Evolutionary conservation across 2,113 vertebrate genomes (phyloP), one percentile per base, ranked within the genome.

Genomic region (Macroglossus sobrinus): DNA sequence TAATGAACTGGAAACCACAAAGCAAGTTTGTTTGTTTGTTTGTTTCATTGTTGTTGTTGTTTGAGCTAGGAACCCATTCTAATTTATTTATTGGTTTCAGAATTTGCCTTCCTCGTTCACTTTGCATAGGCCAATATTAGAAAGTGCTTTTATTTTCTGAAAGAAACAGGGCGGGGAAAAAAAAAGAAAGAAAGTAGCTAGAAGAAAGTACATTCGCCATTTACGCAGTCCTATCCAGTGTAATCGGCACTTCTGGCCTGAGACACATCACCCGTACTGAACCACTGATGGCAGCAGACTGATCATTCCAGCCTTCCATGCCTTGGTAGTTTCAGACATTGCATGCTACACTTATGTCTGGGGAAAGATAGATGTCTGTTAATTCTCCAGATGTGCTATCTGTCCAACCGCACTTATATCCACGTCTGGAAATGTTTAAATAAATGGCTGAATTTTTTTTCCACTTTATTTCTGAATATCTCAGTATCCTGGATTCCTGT

Each of bases 331-430:
- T 50, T 72, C 95, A 97, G 97, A 97, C 96, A 71, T 61, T 90
- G 95, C 96, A 79, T 3, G 92, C 92, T 90, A 50, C 76, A 85
- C 72, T 96, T 47, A 33, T 16, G 94, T 98, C 96, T 97, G 92
- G 90, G 61, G 93, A 66, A 97, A 97, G 97, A 97, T 95, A 97
- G 95, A 98, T 97, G 97, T 95, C 72, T 14, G 7, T 57, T 90
- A 85, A 95, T 88, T 97, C 92, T 95, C 96, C 97, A 98, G 96
- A 96, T 97, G 97, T 93, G 90, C 93, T 90, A 85, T 95, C 96
- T 92, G 35, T 72, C 79, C 63, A 86, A 47, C 40, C 14, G 84
- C 90, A 88, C 90, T 84, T 89, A 76, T 16, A 93, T 16, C 13
- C 43, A 5, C 4, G 94, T 96, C 95, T 97, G 96, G 96, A 96